Conservation (phyloP, 2,113 vertebrate genomes). For the Tringa solitaria region DNA sequence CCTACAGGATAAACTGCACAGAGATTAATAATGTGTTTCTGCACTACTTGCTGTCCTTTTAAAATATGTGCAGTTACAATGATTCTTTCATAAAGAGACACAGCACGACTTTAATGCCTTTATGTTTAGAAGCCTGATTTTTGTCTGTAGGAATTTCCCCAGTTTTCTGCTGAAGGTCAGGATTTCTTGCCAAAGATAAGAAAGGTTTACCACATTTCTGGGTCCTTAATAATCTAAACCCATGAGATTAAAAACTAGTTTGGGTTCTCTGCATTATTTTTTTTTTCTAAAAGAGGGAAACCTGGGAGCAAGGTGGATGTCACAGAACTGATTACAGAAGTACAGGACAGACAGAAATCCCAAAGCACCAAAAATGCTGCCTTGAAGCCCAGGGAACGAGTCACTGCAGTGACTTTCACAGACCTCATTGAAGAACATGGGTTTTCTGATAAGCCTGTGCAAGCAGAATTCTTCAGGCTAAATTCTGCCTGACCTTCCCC, state of each 20-base stretch:
- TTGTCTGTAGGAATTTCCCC: not conserved
- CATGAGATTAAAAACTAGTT: not conserved
- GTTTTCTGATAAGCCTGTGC: slow-evolving; percentile 1
- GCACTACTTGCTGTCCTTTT: not conserved
- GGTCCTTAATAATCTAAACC: not conserved
- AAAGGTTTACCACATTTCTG: not conserved
- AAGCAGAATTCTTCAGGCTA: not conserved
- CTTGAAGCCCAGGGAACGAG: not conserved
- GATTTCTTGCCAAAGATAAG: not conserved
- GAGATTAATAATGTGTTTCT: not conserved
- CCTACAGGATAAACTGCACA: not conserved
- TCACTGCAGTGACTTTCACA: not conserved
- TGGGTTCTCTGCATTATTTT: not conserved
- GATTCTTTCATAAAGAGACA: not conserved
- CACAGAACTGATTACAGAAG: not conserved
- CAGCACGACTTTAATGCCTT: not conserved
- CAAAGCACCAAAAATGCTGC: not conserved
- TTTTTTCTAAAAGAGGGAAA: not conserved
- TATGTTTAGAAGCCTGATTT: not conserved
- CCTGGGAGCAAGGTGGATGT: not conserved
- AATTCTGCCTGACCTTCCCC: slow-evolving; percentile 49
- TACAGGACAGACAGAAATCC: not conserved
- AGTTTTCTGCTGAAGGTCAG: not conserved
- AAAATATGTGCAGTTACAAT: not conserved
- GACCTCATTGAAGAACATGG: not conserved